These are phyloP conservation scores for Smutsia gigantea DNA, from an alignment of 2,797 vertebrate genomes.

Conservation along the genomic window DNA sequence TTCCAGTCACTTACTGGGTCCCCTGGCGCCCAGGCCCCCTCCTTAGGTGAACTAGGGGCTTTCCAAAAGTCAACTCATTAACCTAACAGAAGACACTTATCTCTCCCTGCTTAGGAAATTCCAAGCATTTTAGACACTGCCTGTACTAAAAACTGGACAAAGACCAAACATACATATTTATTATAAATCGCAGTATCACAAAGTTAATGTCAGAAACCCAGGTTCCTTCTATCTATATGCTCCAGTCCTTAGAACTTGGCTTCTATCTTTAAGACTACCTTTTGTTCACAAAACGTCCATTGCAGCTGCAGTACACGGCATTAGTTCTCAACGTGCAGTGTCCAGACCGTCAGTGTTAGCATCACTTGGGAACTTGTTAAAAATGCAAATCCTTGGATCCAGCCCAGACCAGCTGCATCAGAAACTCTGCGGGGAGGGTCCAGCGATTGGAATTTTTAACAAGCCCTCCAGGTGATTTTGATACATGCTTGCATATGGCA, in stretches of 20 bases:
- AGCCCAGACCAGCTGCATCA: too few species aligned
- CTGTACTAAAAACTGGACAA: background rate
- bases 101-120: background rate
- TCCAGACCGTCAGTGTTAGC: background rate
- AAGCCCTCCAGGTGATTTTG: background rate
- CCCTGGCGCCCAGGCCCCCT: background rate
- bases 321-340: background rate
- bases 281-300: background rate
- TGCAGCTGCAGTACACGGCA: background rate
- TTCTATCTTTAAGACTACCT: background rate
- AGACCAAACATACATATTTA: background rate
- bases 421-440: background rate
- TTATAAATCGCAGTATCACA: background rate
- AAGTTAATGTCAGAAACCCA: background rate
- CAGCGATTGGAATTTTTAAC: accelerated
- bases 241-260: background rate
- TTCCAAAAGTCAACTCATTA: background rate
- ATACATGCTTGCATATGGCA: background rate
- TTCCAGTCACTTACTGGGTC: background rate
- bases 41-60: background rate
- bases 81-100: background rate
- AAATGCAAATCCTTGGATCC: background rate
- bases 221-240: background rate
- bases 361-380: background rate
- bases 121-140: background rate